phyloP scores from a whole-genome alignment of 2,888 invertebrate species.

The Amblyteles armatorius region DNA sequence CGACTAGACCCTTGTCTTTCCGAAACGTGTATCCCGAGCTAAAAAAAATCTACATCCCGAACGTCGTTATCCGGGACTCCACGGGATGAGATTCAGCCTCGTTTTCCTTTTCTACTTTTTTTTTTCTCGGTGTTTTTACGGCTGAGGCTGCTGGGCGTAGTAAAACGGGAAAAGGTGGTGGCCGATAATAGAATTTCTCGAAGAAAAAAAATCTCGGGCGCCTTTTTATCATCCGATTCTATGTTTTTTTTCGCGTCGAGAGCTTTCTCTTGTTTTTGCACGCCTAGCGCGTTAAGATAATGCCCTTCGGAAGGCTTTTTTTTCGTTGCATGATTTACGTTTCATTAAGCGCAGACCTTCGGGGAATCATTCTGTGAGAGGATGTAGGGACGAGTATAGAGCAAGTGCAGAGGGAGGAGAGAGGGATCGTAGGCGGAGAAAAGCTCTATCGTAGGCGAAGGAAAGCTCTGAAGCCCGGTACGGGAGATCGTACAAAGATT shows the following conservation, averaged over 20 bases:
- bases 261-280: constrained; percentile 3
- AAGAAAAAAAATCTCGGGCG: neutral
- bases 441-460: too few relatives aligned
- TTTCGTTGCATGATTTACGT: constrained; percentile 25
- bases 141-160: neutral
- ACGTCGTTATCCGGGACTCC: neutral
- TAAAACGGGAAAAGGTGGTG: neutral
- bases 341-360: constrained; percentile 46
- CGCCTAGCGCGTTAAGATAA: constrained; percentile 11
- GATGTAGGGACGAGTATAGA: constrained; percentile 4
- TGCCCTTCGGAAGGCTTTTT: constrained; percentile 7
- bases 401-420: neutral
- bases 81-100: neutral
- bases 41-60: neutral
- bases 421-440: neutral
- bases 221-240: constrained; percentile 1
- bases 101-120: neutral
- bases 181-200: neutral
- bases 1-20: neutral
- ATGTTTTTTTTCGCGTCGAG: neutral
- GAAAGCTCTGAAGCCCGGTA: constrained; percentile 15
- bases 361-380: constrained; percentile 21
- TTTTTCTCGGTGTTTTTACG: neutral
- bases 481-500: constrained; percentile 37
- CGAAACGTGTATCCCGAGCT: neutral